Conservation (phyloP, 2,888 invertebrate species). For the Kuschelorhynchus macadamiae region DNA sequence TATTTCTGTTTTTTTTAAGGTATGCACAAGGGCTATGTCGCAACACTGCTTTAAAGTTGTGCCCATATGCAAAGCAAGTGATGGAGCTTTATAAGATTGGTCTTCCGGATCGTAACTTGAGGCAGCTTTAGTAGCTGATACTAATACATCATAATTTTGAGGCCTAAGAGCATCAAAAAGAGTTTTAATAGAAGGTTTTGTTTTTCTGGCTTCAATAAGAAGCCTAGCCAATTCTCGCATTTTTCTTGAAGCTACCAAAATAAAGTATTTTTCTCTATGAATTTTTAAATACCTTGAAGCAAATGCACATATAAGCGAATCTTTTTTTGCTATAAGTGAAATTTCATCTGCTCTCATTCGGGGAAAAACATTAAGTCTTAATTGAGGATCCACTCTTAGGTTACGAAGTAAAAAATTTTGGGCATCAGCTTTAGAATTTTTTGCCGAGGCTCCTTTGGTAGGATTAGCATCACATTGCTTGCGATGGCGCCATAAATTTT, state of each 20-base stretch:
- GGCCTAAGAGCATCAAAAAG: not conserved
- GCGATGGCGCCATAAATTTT: conserved; percentile 10
- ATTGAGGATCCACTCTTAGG: no score
- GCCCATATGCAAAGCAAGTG: not conserved
- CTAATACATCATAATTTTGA: not conserved
- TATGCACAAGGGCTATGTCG: not conserved
- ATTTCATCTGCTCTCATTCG: conserved; percentile 47
- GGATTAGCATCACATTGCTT: not conserved
- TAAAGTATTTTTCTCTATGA: conserved; percentile 13
- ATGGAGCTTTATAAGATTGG: not conserved
- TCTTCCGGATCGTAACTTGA: not conserved
- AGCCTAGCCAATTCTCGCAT: conserved; percentile 14
- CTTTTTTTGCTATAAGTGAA: conserved; percentile 43
- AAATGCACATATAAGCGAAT: conserved; percentile 44
- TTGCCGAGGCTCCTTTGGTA: no score
- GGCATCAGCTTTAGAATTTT: no score
- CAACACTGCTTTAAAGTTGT: not conserved
- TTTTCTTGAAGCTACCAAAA: conserved; percentile 4
- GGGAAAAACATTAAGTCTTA: conserved; percentile 25
- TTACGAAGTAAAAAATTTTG: no score
- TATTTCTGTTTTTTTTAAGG: no score
- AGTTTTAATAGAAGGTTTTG: not conserved
- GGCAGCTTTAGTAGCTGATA: not conserved
- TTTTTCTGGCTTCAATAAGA: conserved; percentile 2
- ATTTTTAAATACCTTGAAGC: conserved; percentile 14